These are phyloP conservation scores for Myripristis jacobus DNA, from an alignment of 2,797 vertebrate genomes.

Conservation along the genomic window DNA sequence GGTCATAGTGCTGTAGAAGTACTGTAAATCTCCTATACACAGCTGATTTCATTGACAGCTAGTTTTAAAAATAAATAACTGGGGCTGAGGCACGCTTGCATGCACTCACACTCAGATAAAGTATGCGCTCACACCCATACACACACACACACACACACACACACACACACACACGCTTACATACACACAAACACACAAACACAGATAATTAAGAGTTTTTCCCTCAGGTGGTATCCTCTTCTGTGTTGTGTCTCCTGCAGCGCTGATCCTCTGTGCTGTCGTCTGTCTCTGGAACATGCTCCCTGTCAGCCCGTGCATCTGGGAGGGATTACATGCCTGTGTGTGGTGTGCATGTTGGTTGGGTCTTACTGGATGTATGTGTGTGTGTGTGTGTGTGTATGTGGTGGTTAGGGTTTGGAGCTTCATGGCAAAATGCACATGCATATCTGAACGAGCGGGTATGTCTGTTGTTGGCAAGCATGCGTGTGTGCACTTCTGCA, in stretches of 20 bases:
- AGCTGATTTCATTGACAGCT: background rate
- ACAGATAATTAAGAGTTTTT: background rate
- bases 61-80: background rate
- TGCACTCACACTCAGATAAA: background rate
- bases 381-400: constrained; percentile 10
- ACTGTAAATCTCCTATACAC: background rate
- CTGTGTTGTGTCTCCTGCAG: constrained; percentile 36
- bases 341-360: constrained; percentile 35
- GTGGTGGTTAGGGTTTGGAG: background rate
- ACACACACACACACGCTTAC: constrained; percentile 16
- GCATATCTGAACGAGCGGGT: background rate
- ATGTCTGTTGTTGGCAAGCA: background rate
- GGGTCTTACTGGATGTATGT: constrained; percentile 22
- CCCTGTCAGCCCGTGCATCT: constrained; percentile 46
- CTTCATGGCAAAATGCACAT: background rate
- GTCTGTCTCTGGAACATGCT: constrained; percentile 35
- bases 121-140: constrained; percentile 29
- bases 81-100: background rate
- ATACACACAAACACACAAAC: constrained; percentile 10
- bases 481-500: constrained; percentile 23
- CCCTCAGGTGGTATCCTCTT: background rate
- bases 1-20: background rate
- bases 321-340: constrained; percentile 49
- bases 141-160: constrained; percentile 8
- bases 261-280: constrained; percentile 29